Percentiles rank a stretch among this genome's conserved stretches.
phyloP scores from a whole-genome alignment of 2,113 vertebrate genomes.

The Pholis gunnellus region DNA sequence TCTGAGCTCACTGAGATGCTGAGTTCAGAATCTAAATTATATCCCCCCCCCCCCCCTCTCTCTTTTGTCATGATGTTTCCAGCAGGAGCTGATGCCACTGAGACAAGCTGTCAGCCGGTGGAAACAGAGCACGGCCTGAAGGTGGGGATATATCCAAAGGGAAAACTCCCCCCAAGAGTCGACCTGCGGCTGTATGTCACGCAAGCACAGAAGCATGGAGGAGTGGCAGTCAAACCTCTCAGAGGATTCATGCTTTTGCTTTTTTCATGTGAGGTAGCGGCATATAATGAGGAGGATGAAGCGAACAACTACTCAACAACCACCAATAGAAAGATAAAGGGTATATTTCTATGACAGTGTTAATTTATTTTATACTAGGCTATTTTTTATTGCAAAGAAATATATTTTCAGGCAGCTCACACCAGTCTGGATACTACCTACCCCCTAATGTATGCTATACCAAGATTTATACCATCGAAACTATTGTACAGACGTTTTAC shows the following conservation, averaged over 20 bases:
- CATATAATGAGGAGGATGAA: constrained; percentile 10
- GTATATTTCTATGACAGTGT: constrained; percentile 49
- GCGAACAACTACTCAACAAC: constrained; percentile 31
- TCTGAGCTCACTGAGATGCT: constrained; percentile 13
- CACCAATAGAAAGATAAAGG: constrained; percentile 32
- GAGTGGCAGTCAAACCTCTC: constrained; percentile 16
- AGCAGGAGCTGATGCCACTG: constrained; percentile 72
- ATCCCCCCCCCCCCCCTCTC: background rate
- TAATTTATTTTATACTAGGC: constrained; percentile 62
- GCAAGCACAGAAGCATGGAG: constrained; percentile 36
- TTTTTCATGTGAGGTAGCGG: constrained; percentile 4
- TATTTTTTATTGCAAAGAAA: constrained; percentile 48
- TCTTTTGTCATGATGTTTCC: constrained; percentile 50
- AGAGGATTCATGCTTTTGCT: constrained; percentile 12
- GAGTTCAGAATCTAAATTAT: constrained; percentile 35
- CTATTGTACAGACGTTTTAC: constrained; percentile 40
- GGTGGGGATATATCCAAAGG: constrained; percentile 71
- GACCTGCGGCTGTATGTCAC: constrained; percentile 39
- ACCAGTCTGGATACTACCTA: constrained; percentile 55
- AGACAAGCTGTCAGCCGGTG: constrained; percentile 63
- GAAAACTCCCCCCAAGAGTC: constrained; percentile 56
- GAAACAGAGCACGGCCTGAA: constrained; percentile 64
- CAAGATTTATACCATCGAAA: constrained; percentile 42
- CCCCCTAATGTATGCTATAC: constrained; percentile 30
- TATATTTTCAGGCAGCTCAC: constrained; percentile 62